Conservation (phyloP, 1,140 invertebrate species). For the Arion vulgaris region DNA sequence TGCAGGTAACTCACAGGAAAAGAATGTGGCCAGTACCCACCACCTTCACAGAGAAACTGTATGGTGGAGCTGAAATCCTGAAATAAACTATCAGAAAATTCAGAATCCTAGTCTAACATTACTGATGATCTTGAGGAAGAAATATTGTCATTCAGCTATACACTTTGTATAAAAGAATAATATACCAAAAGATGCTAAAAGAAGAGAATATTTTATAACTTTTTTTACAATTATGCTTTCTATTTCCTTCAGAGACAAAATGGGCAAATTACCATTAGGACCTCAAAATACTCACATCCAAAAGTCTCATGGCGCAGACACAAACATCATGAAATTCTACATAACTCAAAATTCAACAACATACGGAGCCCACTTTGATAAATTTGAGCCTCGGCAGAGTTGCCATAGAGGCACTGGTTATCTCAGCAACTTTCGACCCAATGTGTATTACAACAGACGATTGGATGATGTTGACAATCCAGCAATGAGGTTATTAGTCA, state of each 20-base stretch:
- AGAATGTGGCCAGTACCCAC: too few relatives aligned
- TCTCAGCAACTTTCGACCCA: constrained; percentile 67
- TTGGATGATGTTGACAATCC: constrained; percentile 71
- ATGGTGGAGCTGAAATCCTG: too few relatives aligned
- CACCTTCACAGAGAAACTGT: too few relatives aligned
- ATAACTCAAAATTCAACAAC: constrained; percentile 68
- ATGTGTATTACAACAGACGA: constrained; percentile 67
- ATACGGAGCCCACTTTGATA: constrained; percentile 68
- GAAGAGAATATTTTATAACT: too few relatives aligned
- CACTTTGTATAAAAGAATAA: too few relatives aligned
- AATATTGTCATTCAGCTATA: too few relatives aligned
- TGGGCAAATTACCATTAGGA: constrained; percentile 58
- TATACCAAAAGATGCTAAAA: too few relatives aligned
- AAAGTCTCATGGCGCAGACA: constrained; percentile 68
- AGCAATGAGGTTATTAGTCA: constrained; percentile 56
- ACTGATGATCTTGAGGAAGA: too few relatives aligned
- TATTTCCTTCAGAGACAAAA: constrained; percentile 21
- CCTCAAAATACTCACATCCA: constrained; percentile 62
- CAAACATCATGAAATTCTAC: constrained; percentile 72
- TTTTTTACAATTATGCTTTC: too few relatives aligned
- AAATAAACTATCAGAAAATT: too few relatives aligned
- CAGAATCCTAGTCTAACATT: too few relatives aligned
- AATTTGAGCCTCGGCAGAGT: constrained; percentile 66
- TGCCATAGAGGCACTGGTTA: constrained; percentile 70
- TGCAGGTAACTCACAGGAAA: too few relatives aligned